These are phyloP conservation scores for Nephila pilipes DNA, from an alignment of 1,140 invertebrate species.

Conservation along the genomic window DNA sequence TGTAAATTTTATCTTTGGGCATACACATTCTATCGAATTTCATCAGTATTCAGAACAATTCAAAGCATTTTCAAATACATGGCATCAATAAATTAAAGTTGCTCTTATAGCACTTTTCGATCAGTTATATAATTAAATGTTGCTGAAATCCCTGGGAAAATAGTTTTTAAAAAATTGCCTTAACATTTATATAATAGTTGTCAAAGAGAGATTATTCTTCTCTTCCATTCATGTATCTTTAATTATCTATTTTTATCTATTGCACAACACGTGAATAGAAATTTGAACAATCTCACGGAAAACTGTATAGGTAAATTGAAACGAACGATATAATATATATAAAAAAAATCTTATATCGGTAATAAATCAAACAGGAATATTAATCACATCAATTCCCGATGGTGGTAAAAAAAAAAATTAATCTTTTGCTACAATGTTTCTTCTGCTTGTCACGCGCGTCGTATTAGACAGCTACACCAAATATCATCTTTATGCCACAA, in stretches of 20 bases:
- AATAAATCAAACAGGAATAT: background rate
- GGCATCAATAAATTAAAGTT: too few relatives aligned
- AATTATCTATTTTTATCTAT: background rate
- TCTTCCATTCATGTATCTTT: background rate
- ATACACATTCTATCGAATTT: too few relatives aligned
- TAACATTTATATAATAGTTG: too few relatives aligned
- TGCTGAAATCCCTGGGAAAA: too few relatives aligned
- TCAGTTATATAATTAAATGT: too few relatives aligned
- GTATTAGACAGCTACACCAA: background rate
- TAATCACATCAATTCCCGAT: background rate
- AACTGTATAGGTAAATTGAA: background rate
- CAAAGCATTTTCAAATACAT: too few relatives aligned
- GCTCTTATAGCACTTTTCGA: too few relatives aligned
- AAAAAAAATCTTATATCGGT: too few relatives aligned
- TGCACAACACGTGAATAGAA: background rate
- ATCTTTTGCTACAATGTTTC: background rate
- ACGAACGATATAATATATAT: background rate
- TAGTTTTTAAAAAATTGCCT: too few relatives aligned
- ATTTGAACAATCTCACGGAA: background rate
- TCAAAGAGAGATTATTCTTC: background rate
- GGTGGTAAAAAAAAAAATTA: background rate
- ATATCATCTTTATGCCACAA: constrained; percentile 33
- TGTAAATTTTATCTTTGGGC: too few relatives aligned
- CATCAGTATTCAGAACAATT: too few relatives aligned
- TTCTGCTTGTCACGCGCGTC: background rate